Percentiles rank a stretch among this genome's conserved stretches.
Evolutionary conservation across 2,888 invertebrate genomes (phyloP).

Genomic region (Netelia virgata): DNA sequence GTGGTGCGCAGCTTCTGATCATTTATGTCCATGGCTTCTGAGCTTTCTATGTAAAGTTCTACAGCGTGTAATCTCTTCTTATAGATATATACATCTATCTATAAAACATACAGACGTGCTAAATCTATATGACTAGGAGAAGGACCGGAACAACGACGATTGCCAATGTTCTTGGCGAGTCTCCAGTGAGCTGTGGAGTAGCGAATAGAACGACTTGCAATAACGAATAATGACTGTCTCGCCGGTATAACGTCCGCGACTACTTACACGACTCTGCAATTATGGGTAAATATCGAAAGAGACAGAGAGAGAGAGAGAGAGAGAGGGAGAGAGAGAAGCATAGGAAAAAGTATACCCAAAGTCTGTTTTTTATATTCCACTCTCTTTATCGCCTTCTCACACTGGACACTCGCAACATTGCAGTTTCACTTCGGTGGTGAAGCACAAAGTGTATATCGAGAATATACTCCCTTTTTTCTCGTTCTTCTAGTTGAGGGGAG

Average conservation of each 20-base stretch:
- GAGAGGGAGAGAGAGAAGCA: not conserved
- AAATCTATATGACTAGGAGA: not conserved
- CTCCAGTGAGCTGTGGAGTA: constrained; percentile 43
- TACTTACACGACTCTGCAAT: constrained; percentile 41
- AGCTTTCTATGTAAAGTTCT: constrained; percentile 41
- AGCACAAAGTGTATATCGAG: constrained; percentile 27
- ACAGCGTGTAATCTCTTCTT: constrained; percentile 28
- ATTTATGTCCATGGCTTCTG: constrained; percentile 10
- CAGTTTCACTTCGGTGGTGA: constrained; percentile 19
- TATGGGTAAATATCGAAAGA: constrained; percentile 40
- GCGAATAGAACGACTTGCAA: constrained; percentile 42
- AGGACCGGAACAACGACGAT: constrained; percentile 17
- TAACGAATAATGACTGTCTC: constrained; percentile 54
- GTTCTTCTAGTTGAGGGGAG: not conserved
- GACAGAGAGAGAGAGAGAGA: not conserved
- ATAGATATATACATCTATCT: not conserved
- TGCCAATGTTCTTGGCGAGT: constrained; percentile 47
- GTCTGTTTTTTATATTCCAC: constrained; percentile 18
- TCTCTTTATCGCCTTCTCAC: constrained; percentile 32
- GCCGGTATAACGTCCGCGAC: constrained; percentile 33
- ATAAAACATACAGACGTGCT: not conserved
- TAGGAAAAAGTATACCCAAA: not conserved
- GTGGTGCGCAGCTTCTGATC: not conserved
- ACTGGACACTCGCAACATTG: constrained; percentile 5
- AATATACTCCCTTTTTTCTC: constrained; percentile 13